Percentiles rank a stretch among this genome's conserved stretches.
phyloP scores from a whole-genome alignment of 1,140 invertebrate species.

The Bombyx mandarina region DNA sequence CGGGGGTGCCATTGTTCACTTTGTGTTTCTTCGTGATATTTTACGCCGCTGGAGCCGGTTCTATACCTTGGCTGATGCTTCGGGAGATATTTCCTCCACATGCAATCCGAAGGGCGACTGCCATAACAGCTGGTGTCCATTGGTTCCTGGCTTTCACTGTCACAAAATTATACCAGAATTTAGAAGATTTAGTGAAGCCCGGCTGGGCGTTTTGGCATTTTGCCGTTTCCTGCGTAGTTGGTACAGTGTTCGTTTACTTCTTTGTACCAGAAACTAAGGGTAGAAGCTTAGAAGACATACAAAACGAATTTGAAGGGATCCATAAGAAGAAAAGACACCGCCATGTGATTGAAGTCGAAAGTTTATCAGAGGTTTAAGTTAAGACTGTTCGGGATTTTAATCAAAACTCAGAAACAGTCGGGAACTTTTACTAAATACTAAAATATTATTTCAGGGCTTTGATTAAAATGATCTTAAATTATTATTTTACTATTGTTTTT shows the following conservation, averaged over 20 bases:
- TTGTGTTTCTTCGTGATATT: slow-evolving; percentile 57
- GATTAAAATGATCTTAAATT: too few species aligned
- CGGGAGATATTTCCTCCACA: slow-evolving; percentile 76
- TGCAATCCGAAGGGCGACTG: slow-evolving; percentile 76
- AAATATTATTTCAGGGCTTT: too few species aligned
- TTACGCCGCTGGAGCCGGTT: slow-evolving; percentile 69
- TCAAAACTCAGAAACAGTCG: slow-evolving; percentile 4
- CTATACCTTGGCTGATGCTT: slow-evolving; percentile 79
- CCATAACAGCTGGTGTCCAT: slow-evolving; percentile 76
- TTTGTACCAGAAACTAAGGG: slow-evolving; percentile 86
- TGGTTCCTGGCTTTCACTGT: slow-evolving; percentile 81
- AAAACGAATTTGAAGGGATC: slow-evolving; percentile 71
- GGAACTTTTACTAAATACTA: too few species aligned
- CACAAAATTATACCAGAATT: slow-evolving; percentile 75
- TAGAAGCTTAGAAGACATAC: slow-evolving; percentile 82
- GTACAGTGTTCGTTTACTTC: slow-evolving; percentile 77
- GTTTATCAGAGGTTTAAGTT: slow-evolving; percentile 32
- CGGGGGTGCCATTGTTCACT: slow-evolving; percentile 56
- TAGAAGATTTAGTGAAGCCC: slow-evolving; percentile 71
- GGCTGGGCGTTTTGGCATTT: slow-evolving; percentile 79
- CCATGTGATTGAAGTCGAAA: slow-evolving; percentile 65
- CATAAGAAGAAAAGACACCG: slow-evolving; percentile 53
- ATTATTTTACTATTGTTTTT: too few species aligned
- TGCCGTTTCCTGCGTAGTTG: slow-evolving; percentile 74
- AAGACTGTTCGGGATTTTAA: slow-evolving; percentile 12